Percentiles rank a stretch among this genome's conserved stretches.
phyloP scores from a whole-genome alignment of 2,113 vertebrate genomes.

The Silurus glanis region DNA sequence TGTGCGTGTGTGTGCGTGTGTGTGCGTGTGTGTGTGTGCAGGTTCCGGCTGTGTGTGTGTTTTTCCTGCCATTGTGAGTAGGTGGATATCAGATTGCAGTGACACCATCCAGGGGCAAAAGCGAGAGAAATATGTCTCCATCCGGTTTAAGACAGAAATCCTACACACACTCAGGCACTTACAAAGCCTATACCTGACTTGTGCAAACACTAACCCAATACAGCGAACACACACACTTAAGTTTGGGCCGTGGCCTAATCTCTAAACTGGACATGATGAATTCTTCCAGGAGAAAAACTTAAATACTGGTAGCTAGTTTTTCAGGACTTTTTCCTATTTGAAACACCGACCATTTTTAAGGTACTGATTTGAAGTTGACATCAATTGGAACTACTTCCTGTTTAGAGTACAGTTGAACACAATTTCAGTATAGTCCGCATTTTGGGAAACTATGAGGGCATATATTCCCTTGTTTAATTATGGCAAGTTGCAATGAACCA shows the following conservation, averaged over 20 bases:
- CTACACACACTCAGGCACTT: neutral
- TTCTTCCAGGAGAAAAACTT: neutral
- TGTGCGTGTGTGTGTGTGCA: conserved; percentile 20
- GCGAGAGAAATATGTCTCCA: conserved; percentile 42
- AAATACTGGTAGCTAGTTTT: neutral
- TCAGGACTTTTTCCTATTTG: neutral
- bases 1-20: conserved; percentile 25
- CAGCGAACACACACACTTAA: neutral
- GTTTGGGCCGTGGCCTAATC: neutral
- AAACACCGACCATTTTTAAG: neutral
- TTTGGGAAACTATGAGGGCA: neutral
- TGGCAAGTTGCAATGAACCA: neutral
- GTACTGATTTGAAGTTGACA: neutral
- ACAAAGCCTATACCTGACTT: conserved; percentile 22
- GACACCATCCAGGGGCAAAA: conserved; percentile 44
- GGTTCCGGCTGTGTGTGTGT: conserved; percentile 36
- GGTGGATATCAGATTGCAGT: conserved; percentile 39
- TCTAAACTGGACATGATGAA: neutral
- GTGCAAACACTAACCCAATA: neutral
- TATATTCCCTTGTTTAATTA: neutral
- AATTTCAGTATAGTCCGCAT: neutral
- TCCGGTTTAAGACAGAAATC: conserved; percentile 39
- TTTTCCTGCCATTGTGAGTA: conserved; percentile 56
- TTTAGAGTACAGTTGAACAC: neutral
- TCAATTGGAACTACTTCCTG: neutral